Base-by-base conservation (phyloP, 1,140 invertebrate genomes). In the Drosophila ironensis region DNA sequence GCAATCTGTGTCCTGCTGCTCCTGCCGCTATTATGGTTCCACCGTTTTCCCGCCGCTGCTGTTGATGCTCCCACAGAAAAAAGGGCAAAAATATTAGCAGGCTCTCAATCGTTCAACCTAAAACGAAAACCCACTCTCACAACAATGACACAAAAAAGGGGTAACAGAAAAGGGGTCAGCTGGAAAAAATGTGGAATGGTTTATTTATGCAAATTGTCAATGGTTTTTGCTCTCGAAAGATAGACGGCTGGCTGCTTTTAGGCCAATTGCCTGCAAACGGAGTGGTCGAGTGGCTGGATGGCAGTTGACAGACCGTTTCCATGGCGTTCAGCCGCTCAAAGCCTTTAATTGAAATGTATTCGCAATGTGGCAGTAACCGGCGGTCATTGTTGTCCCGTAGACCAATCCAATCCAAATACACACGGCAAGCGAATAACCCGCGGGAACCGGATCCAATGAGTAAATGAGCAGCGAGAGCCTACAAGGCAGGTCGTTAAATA, bases 151-250 rank as follows among this genome's bases (percentile, higher is more conserved):
- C n/a, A n/a, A n/a, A 46, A 50, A 52, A 27, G 27, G 27, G n/a
- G 27, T 8, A 20, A 17, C 11, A 54, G 41, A 48, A 68, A 68
- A 59, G 19, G 44, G 64, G 37, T 48, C 51, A 28, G 41, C 30
- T 30, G 28, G 24, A 38, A 44, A 41, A 28, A 28, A 59, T 57
- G 7, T 45, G 30, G 59, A 71, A 71, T 71, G 67, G 67, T 71
- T 71, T 71, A 59, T 61, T 71, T 71, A 71, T 71, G 67, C 68
- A 71, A 71, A 71, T 71, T 71, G 57, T 61, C 30, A 47, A 50
- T 42, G 52, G 45, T 53, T 61, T 52, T 51, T 47, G 52, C 60
- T 67, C 46, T 67, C 35, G 30, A 27, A 63, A 67, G 42, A 53
- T 41, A 47, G 64, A 28, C 30, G 50, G 35, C 17, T 8, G 22